A percentile compares a stretch with the other conserved stretches of the same genome.
phyloP scores from a whole-genome alignment of 2,113 vertebrate species.

The Vidua macroura region DNA sequence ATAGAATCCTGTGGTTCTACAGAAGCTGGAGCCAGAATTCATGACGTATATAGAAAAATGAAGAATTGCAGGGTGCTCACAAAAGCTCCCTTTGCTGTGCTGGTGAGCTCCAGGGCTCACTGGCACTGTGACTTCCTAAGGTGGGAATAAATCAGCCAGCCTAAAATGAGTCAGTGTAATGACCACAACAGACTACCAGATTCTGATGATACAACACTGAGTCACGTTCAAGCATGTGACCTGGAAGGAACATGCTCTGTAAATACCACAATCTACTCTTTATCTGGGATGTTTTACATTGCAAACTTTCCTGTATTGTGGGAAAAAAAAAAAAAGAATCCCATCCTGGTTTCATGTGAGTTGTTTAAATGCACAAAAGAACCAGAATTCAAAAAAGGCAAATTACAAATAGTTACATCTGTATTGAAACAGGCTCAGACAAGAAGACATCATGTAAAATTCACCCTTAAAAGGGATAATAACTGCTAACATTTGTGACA shows the following conservation, averaged over 20 bases:
- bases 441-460: background rate
- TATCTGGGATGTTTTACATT: background rate
- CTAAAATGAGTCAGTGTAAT: constrained; percentile 23
- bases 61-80: background rate
- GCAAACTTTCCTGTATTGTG: background rate
- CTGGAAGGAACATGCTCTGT: background rate
- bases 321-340: background rate
- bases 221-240: constrained; percentile 24
- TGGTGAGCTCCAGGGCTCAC: background rate
- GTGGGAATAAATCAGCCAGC: background rate
- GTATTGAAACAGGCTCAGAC: background rate
- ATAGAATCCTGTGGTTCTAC: background rate
- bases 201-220: constrained; percentile 29
- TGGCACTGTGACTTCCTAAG: background rate
- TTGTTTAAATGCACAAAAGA: background rate
- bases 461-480: background rate
- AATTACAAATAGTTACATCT: background rate
- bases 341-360: background rate
- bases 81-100: background rate
- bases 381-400: background rate
- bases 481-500: background rate
- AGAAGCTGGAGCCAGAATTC: background rate
- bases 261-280: background rate
- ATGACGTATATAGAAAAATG: background rate
- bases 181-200: background rate